These are phyloP conservation scores for Montipora cactus DNA, from an alignment of 64 coral and sea anemone species.

Conservation along the genomic window DNA sequence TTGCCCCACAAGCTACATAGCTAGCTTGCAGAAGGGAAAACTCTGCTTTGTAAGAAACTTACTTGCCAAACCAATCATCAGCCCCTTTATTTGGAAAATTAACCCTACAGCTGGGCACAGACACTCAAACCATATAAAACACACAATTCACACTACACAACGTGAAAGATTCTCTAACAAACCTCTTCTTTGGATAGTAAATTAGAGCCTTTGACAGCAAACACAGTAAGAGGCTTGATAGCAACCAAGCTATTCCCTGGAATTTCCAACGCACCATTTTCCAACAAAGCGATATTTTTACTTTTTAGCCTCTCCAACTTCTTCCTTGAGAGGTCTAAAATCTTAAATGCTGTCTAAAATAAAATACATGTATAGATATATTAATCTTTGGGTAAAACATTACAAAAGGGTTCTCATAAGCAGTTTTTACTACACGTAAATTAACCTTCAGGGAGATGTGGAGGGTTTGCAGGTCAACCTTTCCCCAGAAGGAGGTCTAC, in stretches of 20 bases:
- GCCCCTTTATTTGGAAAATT: no score
- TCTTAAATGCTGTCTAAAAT: slow-evolving; percentile 65
- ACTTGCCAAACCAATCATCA: no score
- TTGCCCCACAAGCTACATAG: no score
- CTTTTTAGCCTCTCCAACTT: slow-evolving; percentile 44
- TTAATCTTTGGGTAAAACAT: background rate
- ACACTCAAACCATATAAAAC: background rate
- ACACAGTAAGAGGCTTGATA: slow-evolving; percentile 2
- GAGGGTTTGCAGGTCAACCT: no score
- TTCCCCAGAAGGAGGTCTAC: no score
- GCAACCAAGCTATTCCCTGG: slow-evolving; percentile 4
- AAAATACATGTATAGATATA: background rate
- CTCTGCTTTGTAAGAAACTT: no score
- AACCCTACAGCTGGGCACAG: no score
- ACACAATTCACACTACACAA: no score
- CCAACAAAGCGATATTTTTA: slow-evolving; percentile 55
- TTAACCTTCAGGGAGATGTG: no score
- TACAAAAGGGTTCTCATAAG: no score
- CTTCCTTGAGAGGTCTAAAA: slow-evolving; percentile 63
- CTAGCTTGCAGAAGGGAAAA: no score
- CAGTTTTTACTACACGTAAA: no score
- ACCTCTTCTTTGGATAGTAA: slow-evolving; percentile 15
- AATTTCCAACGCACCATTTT: slow-evolving; percentile 34
- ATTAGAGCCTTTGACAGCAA: slow-evolving; percentile 39
- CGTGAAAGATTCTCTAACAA: background rate